Base-by-base conservation (phyloP, 2,888 invertebrate species). In the Lacanobia wlatinum region DNA sequence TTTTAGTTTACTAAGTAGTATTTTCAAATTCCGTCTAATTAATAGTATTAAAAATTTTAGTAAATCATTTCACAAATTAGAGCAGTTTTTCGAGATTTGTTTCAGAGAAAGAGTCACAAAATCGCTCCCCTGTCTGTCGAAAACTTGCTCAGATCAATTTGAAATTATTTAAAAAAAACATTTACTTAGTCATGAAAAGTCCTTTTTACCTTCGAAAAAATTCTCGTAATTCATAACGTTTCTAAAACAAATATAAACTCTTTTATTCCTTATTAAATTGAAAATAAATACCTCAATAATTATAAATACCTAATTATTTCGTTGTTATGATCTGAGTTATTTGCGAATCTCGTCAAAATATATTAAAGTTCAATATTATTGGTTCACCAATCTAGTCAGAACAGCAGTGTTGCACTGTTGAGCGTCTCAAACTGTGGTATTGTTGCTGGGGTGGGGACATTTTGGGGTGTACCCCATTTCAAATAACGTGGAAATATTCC, bases 341-440 rank as follows among this genome's bases (percentile, higher is more conserved):
- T 66, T 50, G 28, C 66, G 88, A 87, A 87, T 87, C 88, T 87
- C 88, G 77, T 76, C 59, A 69, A 78, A 43, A 52, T 43, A 64
- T 64, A 62, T 75, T 34, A 73, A 58, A 70, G 38, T 78, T 81
- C 73, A 76, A 70, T 60, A 56, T 59, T 16, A 70, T 67, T 76
- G 55, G 66, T 72, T 56, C 10, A 62, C 46, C 71, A 67, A 77
- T 83, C 79, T 84, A 84, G 81, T 81, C 84, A 83, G 81, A 71
- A 65, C 75, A 38, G 59, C 73, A 70, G 78, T 68, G 12, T 14
- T 18, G 5, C 62, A 63, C 64, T 71, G 84, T 70, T 73, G 75
- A 28, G 70, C 14, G 76, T 86, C 79, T 87, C 90, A 91, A 91
- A 89, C 91, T 91, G 92, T 90, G 90, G 89, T 90, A 76, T 76